Base-by-base conservation (phyloP, 2,888 invertebrate genomes). In the Pandemis corylana region DNA sequence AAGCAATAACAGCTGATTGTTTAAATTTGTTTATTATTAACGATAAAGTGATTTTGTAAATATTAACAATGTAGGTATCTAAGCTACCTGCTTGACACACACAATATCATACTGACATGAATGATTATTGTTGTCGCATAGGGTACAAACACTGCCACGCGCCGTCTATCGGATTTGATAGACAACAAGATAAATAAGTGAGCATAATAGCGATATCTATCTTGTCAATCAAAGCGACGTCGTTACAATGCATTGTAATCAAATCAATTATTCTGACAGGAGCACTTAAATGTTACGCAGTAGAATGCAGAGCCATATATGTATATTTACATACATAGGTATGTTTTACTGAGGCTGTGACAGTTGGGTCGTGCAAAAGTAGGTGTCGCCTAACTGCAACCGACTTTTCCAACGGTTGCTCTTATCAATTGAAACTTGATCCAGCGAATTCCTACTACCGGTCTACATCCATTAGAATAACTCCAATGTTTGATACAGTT, bases 141-240 rank as follows among this genome's bases (percentile, higher is more conserved):
- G 65, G 28, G 62, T 59, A 46, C 66, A 68, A 63, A 63, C 36
- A 71, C 20, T 13, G 20, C 44, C 65, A 74, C 70, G 67, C 42
- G 65, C 51, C 53, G n/a, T 13, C 42, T 49, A 61, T 76, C 70
- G 49, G 61, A 42, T 20, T 36, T 72, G 62, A 75, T 69, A 66
- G 87, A 87, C 87, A 82, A 76, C 75, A 78, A 84, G 86, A 85
- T 88, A 88, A 87, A 87, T 88, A 83, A 59, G 81, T 28, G 49
- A 49, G 42, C 81, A 80, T 70, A 83, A 83, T 85, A 85, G 76
- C 77, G 80, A 83, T 87, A 84, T 86, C 83, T 79, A 75, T 79
- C 83, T 82, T 86, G 89, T 90, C 90, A 89, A 90, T 90, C 90
- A 89, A 36, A 51, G 51, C 44, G 61, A 61, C 76, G 78, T 80